phyloP scores from a whole-genome alignment of 2,888 invertebrate genomes.

The Anoplius nigerrimus region DNA sequence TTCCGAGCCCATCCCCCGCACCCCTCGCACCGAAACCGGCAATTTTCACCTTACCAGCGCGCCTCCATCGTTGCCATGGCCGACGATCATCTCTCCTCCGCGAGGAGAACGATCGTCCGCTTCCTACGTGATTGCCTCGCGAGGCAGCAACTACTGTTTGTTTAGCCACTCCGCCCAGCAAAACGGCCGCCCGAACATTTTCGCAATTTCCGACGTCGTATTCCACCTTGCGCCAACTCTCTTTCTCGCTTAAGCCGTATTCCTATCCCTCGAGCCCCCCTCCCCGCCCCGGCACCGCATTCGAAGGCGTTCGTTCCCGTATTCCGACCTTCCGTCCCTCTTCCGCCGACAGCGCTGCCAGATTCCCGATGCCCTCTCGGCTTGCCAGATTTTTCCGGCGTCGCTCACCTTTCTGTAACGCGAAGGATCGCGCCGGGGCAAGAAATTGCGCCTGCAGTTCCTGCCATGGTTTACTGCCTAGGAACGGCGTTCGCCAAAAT shows the following conservation, averaged over 20 bases:
- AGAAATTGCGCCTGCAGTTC: too few relatives aligned
- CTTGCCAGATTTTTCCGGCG: too few relatives aligned
- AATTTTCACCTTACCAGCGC: conserved; percentile 53
- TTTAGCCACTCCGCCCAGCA: conserved; percentile 68
- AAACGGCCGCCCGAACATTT: conserved; percentile 49
- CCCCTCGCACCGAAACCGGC: conserved; percentile 44
- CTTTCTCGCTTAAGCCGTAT: not conserved
- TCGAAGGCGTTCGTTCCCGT: too few relatives aligned
- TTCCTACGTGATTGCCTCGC: conserved; percentile 57
- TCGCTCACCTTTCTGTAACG: too few relatives aligned
- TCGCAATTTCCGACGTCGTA: not conserved
- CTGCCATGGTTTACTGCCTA: too few relatives aligned
- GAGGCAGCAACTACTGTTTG: conserved; percentile 68
- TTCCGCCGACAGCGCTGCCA: too few relatives aligned
- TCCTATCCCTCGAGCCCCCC: too few relatives aligned
- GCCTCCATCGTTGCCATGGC: conserved; percentile 28
- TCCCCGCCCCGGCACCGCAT: too few relatives aligned
- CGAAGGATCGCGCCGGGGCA: too few relatives aligned
- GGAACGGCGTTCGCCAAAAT: too few relatives aligned
- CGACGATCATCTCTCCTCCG: conserved; percentile 36
- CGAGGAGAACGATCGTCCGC: conserved; percentile 28
- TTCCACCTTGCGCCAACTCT: not conserved
- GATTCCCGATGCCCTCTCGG: too few relatives aligned
- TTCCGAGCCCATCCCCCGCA: conserved; percentile 16
- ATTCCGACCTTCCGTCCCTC: too few relatives aligned